phyloP scores from a whole-genome alignment of 2,113 vertebrate genomes.

The Pan troglodytes region NHGRI_mPanTro3-v2.1_pri NC_072408.2:113746501-113747000 shows the following conservation, averaged over 20 bases:
- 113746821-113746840: too few relatives aligned
- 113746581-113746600: not conserved
- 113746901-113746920: too few relatives aligned
- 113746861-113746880: too few relatives aligned
- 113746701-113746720: not conserved
- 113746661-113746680: not conserved
- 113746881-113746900: too few relatives aligned
- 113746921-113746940: too few relatives aligned
- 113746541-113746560: not conserved
- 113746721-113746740: not conserved
- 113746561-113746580: not conserved
- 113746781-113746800: not conserved
- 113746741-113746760: not conserved
- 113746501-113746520: not conserved
- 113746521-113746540: not conserved
- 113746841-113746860: too few relatives aligned
- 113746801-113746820: too few relatives aligned
- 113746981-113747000: too few relatives aligned
- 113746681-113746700: not conserved
- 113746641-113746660: not conserved
- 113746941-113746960: too few relatives aligned
- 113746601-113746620: not conserved
- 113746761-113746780: not conserved
- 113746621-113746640: not conserved
- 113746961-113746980: too few relatives aligned